These are phyloP conservation scores for Phenganax subtilis DNA, from an alignment of 92 coral and sea anemone genomes.

Conservation along the genomic window DNA sequence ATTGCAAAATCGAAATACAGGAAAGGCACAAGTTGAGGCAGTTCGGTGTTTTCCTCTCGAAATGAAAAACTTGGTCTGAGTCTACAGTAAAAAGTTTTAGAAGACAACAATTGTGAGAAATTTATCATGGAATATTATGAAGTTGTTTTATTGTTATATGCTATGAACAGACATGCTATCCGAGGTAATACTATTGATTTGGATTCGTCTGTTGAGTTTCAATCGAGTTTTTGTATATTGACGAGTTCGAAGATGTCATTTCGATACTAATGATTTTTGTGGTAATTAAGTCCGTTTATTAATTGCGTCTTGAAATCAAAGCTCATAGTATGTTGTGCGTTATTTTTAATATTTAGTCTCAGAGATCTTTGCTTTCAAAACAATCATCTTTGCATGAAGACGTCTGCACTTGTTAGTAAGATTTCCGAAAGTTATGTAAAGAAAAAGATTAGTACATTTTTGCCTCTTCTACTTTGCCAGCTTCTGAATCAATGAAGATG, in stretches of 20 bases:
- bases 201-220: background rate
- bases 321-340: too few relatives aligned
- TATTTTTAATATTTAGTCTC: too few relatives aligned
- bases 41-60: background rate
- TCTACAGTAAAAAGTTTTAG: background rate
- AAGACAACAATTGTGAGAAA: background rate
- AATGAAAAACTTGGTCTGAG: background rate
- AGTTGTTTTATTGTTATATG: background rate
- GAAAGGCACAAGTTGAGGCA: background rate
- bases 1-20: background rate
- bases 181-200: conserved; percentile 7
- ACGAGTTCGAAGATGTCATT: background rate
- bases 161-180: background rate
- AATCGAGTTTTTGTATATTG: background rate
- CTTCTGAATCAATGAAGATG: too few relatives aligned
- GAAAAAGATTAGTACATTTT: too few relatives aligned
- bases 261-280: too few relatives aligned
- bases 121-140: background rate
- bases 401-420: too few relatives aligned
- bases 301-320: too few relatives aligned
- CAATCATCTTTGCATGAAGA: too few relatives aligned
- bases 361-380: too few relatives aligned
- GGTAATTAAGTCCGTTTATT: too few relatives aligned
- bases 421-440: too few relatives aligned
- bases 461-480: too few relatives aligned